These are phyloP conservation scores for Hydropsyche betteni DNA, from an alignment of 2,888 invertebrate genomes.

Conservation along the genomic window DNA sequence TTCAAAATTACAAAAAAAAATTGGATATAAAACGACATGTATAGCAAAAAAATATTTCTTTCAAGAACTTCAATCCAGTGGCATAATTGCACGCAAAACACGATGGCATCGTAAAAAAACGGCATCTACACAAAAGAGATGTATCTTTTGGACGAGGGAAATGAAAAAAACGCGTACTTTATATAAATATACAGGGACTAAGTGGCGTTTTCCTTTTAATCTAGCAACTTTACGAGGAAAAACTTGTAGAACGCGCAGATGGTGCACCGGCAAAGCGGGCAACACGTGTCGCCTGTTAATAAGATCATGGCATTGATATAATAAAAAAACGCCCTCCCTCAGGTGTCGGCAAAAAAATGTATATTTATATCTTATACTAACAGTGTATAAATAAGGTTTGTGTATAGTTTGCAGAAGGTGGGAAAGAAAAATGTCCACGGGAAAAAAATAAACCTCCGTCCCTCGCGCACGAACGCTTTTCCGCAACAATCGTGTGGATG, in stretches of 20 bases:
- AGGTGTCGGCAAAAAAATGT: not conserved
- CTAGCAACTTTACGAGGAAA: conserved; percentile 22
- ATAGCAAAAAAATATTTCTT: no score
- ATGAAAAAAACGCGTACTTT: no score
- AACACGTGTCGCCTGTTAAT: conserved; percentile 30
- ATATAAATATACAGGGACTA: not conserved
- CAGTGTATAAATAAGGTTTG: no score
- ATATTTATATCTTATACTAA: no score
- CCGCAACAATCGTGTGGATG: conserved; percentile 31
- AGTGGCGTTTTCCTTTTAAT: conserved; percentile 15
- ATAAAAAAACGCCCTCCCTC: conserved; percentile 12
- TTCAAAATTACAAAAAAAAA: not conserved
- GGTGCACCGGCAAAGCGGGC: not conserved
- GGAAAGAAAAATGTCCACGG: not conserved
- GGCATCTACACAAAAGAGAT: no score
- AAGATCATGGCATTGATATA: conserved; percentile 23
- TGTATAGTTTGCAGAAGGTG: not conserved
- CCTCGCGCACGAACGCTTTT: conserved; percentile 6
- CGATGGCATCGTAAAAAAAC: no score
- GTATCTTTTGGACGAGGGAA: no score
- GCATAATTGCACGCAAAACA: no score
- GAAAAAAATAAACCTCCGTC: conserved; percentile 1
- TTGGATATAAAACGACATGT: no score
- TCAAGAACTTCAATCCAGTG: no score
- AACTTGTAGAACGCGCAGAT: conserved; percentile 15